Evolutionary conservation across 2,113 vertebrate species (phyloP).

Genomic region (Taurulus bubalis): DNA sequence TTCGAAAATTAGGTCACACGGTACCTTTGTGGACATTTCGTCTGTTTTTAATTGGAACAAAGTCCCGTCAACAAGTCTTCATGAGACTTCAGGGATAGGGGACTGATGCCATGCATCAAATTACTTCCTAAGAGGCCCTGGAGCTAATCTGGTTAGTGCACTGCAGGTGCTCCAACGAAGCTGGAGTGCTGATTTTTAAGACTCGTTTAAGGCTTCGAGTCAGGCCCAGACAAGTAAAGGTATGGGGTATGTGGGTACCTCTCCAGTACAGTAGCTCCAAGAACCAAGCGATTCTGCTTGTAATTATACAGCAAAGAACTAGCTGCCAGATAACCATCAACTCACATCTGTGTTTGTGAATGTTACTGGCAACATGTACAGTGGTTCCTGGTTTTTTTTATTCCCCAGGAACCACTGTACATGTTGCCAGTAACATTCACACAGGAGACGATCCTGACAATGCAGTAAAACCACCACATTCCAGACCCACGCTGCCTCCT

Average conservation of each 20-base stretch:
- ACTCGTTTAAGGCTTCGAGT: constrained; percentile 30
- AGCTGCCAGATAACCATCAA: constrained; percentile 17
- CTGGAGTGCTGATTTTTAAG: constrained; percentile 13
- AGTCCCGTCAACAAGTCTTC: not conserved
- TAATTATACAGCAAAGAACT: not conserved
- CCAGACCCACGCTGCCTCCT: constrained; percentile 10
- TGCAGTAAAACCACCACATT: constrained; percentile 38
- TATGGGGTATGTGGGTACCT: constrained; percentile 44
- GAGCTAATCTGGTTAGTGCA: not conserved
- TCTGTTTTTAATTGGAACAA: not conserved
- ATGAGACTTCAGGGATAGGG: not conserved
- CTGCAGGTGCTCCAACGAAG: constrained; percentile 31
- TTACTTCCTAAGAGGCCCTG: not conserved
- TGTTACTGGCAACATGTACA: constrained; percentile 7
- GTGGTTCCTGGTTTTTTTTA: not conserved
- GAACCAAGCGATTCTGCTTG: constrained; percentile 13
- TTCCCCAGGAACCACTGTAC: not conserved
- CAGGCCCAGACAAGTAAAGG: constrained; percentile 61
- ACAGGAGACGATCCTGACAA: not conserved
- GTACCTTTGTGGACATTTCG: not conserved
- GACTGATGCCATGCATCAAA: not conserved
- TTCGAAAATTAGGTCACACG: not conserved
- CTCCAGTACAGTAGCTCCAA: constrained; percentile 6
- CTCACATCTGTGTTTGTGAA: constrained; percentile 29
- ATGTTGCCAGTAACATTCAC: too few species aligned